Evolutionary conservation across 2,888 invertebrate genomes (phyloP).

Genomic region (Parnassius glacialis): DNA sequence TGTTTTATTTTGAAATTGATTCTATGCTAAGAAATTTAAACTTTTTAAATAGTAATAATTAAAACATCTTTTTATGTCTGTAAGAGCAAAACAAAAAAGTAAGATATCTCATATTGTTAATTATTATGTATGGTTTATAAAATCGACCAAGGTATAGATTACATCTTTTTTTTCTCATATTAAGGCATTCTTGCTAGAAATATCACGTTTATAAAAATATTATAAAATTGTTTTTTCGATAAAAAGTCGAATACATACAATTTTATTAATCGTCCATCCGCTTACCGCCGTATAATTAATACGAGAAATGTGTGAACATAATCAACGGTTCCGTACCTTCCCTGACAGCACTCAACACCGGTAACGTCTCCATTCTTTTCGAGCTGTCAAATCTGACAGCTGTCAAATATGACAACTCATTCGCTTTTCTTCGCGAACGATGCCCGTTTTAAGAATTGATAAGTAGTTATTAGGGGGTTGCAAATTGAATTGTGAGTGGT

Average conservation of each 20-base stretch:
- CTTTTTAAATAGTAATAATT: too few relatives aligned
- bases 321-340: conserved; percentile 61
- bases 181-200: not conserved
- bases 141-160: not conserved
- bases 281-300: conserved; percentile 65
- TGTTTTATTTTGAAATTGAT: too few relatives aligned
- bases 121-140: not conserved
- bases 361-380: conserved; percentile 60
- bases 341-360: conserved; percentile 54
- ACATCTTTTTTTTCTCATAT: not conserved
- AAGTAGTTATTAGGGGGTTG: conserved; percentile 62
- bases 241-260: conserved; percentile 22
- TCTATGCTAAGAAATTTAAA: too few relatives aligned
- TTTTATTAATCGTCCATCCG: conserved; percentile 17
- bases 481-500: conserved; percentile 57
- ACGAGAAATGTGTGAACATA: conserved; percentile 64
- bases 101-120: conserved; percentile 5
- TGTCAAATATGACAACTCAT: conserved; percentile 44
- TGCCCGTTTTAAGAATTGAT: conserved; percentile 57
- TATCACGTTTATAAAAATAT: conserved; percentile 7
- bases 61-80: not conserved
- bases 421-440: conserved; percentile 49
- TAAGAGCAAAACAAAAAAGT: conserved; percentile 4
- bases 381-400: conserved; percentile 60
- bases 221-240: not conserved